Percentiles rank a stretch among this genome's conserved stretches.
These are phyloP conservation scores for Drosophila malerkotliana DNA, from an alignment of 1,140 invertebrate genomes.

Conservation along the genomic window DNA sequence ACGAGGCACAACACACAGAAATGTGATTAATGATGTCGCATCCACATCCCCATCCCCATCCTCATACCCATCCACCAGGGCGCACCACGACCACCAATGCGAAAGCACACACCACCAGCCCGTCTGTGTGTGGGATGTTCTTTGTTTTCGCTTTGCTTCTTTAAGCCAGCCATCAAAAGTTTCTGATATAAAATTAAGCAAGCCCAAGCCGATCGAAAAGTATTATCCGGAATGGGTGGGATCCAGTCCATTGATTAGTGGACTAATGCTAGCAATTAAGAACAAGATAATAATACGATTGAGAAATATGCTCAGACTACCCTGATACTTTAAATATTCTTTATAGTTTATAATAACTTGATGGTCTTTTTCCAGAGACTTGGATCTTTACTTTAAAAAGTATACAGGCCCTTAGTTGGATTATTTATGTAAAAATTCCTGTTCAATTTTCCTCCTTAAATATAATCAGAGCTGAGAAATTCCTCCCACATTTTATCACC, in stretches of 20 bases:
- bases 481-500: background rate
- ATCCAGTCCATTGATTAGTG: constrained; percentile 45
- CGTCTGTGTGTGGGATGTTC: constrained; percentile 46
- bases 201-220: constrained; percentile 16
- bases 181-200: constrained; percentile 63
- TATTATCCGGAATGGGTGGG: constrained; percentile 44
- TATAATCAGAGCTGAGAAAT: background rate
- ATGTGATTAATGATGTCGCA: constrained; percentile 81
- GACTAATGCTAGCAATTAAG: constrained; percentile 40
- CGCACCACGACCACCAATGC: constrained; percentile 72
- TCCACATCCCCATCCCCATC: constrained; percentile 26
- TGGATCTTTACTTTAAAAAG: too few species aligned
- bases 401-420: too few species aligned
- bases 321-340: background rate
- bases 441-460: background rate
- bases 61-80: constrained; percentile 22
- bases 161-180: constrained; percentile 74
- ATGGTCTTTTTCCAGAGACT: too few species aligned
- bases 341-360: background rate
- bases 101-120: constrained; percentile 38
- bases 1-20: constrained; percentile 69
- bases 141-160: constrained; percentile 50
- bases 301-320: background rate
- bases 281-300: constrained; percentile 20
- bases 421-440: background rate